A percentile compares a stretch with the other conserved stretches of the same genome.
phyloP scores from a whole-genome alignment of 2,797 vertebrate genomes.

The Pseudochaenichthys georgianus region DNA sequence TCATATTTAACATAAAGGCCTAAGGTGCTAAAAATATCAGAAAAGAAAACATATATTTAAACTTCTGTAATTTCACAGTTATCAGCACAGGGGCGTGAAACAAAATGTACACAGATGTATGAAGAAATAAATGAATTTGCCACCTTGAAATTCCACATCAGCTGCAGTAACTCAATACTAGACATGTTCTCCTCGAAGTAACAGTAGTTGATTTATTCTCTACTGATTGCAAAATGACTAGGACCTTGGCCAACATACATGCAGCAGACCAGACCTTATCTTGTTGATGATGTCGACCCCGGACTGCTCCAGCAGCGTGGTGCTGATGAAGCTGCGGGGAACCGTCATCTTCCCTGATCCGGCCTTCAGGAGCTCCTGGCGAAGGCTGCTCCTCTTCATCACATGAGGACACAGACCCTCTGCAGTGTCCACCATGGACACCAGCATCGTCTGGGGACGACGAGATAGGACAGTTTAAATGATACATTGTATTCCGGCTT shows the following conservation, averaged over 20 bases:
- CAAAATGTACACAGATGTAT: neutral
- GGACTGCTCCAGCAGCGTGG: constrained; percentile 94
- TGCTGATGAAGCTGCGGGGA: constrained; percentile 90
- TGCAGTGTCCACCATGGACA: constrained; percentile 93
- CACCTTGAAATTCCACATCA: constrained; percentile 9
- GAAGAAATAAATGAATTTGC: neutral
- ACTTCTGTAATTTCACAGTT: neutral
- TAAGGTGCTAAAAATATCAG: too few relatives aligned
- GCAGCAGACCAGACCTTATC: constrained; percentile 86
- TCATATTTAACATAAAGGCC: too few relatives aligned
- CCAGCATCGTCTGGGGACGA: constrained; percentile 85
- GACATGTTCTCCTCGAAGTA: neutral
- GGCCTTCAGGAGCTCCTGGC: constrained; percentile 88
- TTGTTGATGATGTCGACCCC: constrained; percentile 97
- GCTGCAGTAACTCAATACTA: neutral
- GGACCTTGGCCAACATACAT: neutral
- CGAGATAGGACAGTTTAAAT: neutral
- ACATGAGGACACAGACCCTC: constrained; percentile 93
- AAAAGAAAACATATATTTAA: too few relatives aligned
- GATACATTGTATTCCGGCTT: rapidly evolving
- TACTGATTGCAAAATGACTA: neutral
- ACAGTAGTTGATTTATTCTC: neutral
- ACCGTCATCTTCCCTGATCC: constrained; percentile 90
- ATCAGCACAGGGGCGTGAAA: neutral
- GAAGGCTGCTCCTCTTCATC: constrained; percentile 89